phyloP scores from a whole-genome alignment of 2,113 vertebrate genomes.

The Lipotes vexillifer region DNA sequence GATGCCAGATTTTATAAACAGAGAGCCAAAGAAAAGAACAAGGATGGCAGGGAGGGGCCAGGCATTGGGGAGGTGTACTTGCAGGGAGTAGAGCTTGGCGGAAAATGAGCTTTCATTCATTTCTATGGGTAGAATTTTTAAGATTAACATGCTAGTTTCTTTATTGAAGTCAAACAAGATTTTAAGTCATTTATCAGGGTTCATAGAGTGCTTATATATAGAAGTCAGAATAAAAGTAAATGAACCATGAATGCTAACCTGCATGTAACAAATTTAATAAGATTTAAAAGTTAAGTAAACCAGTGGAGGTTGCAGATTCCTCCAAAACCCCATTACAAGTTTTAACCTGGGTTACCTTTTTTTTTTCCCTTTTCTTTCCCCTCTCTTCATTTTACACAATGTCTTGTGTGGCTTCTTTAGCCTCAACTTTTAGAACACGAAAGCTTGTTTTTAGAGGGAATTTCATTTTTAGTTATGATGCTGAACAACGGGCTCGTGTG shows the following conservation, averaged over 20 bases:
- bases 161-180: slow-evolving; percentile 45
- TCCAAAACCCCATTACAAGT: slow-evolving; percentile 2
- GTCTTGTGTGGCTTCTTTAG: background rate
- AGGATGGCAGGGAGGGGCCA: background rate
- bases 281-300: slow-evolving; percentile 65
- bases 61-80: background rate
- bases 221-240: slow-evolving; percentile 62
- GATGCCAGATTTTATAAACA: slow-evolving; percentile 45
- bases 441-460: background rate
- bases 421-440: background rate
- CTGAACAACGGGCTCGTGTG: background rate
- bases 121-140: slow-evolving; percentile 1
- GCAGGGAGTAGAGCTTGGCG: background rate
- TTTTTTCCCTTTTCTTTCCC: background rate
- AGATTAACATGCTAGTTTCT: slow-evolving; percentile 49
- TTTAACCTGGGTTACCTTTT: background rate
- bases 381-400: background rate
- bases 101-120: background rate
- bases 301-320: background rate
- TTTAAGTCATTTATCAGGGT: slow-evolving; percentile 57
- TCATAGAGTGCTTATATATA: slow-evolving; percentile 45
- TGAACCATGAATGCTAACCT: slow-evolving; percentile 62
- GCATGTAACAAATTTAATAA: slow-evolving; percentile 59
- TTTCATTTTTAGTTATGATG: slow-evolving; percentile 3
- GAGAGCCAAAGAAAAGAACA: slow-evolving; percentile 16